These are phyloP conservation scores for Zoanthus sansibaricus DNA, from an alignment of 92 coral and sea anemone species.

Conservation along the genomic window DNA sequence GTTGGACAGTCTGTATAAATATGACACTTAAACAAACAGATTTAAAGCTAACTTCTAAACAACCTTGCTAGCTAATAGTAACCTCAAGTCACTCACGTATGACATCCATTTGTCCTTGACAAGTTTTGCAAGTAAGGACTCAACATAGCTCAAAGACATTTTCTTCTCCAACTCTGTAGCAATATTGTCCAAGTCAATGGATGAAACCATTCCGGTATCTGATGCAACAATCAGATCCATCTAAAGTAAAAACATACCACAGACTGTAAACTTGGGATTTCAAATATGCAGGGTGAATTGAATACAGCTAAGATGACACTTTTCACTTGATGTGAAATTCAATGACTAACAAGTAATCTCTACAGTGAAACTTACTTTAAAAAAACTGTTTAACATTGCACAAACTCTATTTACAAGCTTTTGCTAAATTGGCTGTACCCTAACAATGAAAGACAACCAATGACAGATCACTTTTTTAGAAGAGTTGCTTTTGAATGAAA, in stretches of 20 bases:
- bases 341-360: no score
- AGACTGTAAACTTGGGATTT: not conserved
- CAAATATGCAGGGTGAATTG: not conserved
- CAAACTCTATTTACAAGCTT: no score
- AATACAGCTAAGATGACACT: no score
- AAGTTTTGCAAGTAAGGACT: slow-evolving; percentile 71
- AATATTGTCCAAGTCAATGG: slow-evolving; percentile 73
- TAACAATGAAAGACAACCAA: no score
- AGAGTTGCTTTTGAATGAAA: no score
- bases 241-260: slow-evolving; percentile 38
- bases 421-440: no score
- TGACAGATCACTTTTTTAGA: no score
- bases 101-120: slow-evolving; percentile 81
- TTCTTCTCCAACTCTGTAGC: slow-evolving; percentile 83
- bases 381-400: no score
- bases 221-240: slow-evolving; percentile 86
- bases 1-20: no score
- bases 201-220: slow-evolving; percentile 86
- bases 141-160: slow-evolving; percentile 82
- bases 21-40: no score
- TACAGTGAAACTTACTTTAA: no score
- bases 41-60: not conserved
- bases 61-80: not conserved
- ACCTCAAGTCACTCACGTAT: slow-evolving; percentile 51
- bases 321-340: no score